Base-by-base conservation (phyloP, 92 coral and sea anemone genomes). In the Chrysogorgia sp. region DNA sequence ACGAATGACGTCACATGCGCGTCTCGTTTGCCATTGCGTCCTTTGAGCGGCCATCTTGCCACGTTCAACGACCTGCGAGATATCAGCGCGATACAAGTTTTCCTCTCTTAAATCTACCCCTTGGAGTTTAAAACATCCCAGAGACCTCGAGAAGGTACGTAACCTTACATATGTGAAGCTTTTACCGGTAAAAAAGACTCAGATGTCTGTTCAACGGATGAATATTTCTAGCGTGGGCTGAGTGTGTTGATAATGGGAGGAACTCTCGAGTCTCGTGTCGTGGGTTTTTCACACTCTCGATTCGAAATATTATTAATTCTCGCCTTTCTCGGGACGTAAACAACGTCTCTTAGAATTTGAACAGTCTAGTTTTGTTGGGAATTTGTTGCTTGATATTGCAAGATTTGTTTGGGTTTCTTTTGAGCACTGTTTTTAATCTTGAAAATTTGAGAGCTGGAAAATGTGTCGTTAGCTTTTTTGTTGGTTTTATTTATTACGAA, bases 241-340 rank as follows among this genome's bases (percentile, higher is more conserved):
- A 7, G 28, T 14, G 60, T 2, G 40, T 10, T 23, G 49, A 19
- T 21, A 7, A 13, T 47, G 76, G n/a, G 59, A 69, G 4, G 76
- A 17, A 40, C 76, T 28, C 76, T 69, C 76, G 76, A 45, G 76
- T 28, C 76, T 69, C 76, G 76, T 69, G 76, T 69, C 76, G 76
- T 69, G 76, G 76, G 40, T 12, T 10, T n/a, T 45, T 69, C 76
- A 69, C 76, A 69, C 76, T 69, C 60, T 47, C 53, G 53, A 47
- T 7, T 2, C 53, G 15, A n/a, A n/a, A n/a, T n/a, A n/a, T n/a
- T n/a, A n/a, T n/a, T n/a, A n/a, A n/a, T n/a, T n/a, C n/a, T n/a
- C 65, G 65, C n/a, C 28, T 24, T 65, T 65, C 45, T 65, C 72
- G 72, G 29, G 72, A 65, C 52, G 72, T 65, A 65, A 65, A 65